Conservation (phyloP, 2,888 invertebrate species). For the Epistrophe grossulariae region DNA sequence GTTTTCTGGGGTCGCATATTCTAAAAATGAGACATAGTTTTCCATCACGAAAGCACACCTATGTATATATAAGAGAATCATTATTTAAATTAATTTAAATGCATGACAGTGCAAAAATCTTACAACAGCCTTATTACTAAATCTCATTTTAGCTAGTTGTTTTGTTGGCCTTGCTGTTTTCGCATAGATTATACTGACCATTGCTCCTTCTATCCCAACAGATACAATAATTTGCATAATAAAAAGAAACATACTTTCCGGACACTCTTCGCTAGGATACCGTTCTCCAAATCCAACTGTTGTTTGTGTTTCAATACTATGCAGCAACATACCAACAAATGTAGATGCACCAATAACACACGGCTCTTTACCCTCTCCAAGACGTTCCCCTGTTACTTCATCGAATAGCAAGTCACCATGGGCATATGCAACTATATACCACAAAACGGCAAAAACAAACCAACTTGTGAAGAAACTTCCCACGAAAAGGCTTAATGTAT, state of each 20-base stretch:
- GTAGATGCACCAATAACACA: constrained; percentile 87
- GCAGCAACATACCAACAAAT: constrained; percentile 89
- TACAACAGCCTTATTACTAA: constrained; percentile 90
- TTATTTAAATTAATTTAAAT: neutral
- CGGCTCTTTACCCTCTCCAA: constrained; percentile 84
- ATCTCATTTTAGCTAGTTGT: constrained; percentile 90
- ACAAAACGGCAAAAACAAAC: constrained; percentile 91
- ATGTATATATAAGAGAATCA: constrained; percentile 53
- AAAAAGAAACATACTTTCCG: constrained; percentile 92
- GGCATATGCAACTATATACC: constrained; percentile 90
- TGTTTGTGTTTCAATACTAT: constrained; percentile 94
- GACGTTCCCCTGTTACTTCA: constrained; percentile 82
- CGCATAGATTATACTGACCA: constrained; percentile 89
- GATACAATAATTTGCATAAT: constrained; percentile 91
- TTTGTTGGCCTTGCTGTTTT: constrained; percentile 92
- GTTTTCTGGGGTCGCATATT: constrained; percentile 90
- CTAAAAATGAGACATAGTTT: constrained; percentile 91
- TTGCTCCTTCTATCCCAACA: constrained; percentile 85
- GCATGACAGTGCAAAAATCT: constrained; percentile 78
- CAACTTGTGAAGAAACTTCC: constrained; percentile 93
- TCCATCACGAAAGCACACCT: constrained; percentile 92
- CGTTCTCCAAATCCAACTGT: constrained; percentile 94
- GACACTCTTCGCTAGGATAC: constrained; percentile 92
- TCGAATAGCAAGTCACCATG: constrained; percentile 91
- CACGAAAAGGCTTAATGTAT: constrained; percentile 94